Conservation (phyloP, 2,888 invertebrate species). For the Melieria crassipennis region DNA sequence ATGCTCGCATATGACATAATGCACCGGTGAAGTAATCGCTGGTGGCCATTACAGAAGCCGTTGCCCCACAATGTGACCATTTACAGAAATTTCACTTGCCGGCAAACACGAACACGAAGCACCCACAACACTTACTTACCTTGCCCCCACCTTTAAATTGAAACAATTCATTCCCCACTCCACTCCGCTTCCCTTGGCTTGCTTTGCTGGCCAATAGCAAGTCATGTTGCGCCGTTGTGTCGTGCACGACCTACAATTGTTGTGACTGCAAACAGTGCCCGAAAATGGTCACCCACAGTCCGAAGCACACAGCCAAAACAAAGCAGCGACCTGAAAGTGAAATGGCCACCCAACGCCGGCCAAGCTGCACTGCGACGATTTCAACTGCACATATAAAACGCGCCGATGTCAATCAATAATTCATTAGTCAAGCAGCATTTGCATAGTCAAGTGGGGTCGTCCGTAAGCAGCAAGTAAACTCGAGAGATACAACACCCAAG, state of each 20-base stretch:
- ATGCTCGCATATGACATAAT: no score
- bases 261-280: constrained; percentile 35
- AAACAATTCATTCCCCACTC: no score
- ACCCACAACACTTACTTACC: no score
- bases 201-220: not conserved
- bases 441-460: constrained; percentile 41
- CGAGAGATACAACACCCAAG: constrained; percentile 26
- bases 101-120: no score
- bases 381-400: constrained; percentile 52
- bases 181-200: no score
- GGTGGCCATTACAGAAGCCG: no score
- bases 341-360: not conserved
- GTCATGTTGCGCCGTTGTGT: constrained; percentile 39
- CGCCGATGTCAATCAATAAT: constrained; percentile 46
- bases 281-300: constrained; percentile 41
- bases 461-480: constrained; percentile 25
- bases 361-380: no score
- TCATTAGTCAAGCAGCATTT: constrained; percentile 47
- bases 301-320: constrained; percentile 35
- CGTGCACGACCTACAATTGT: constrained; percentile 29
- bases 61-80: no score
- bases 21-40: no score
- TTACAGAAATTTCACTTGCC: no score
- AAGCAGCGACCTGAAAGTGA: constrained; percentile 49
- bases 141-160: no score